Conservation (phyloP, 2,113 vertebrate species). For the Gobius niger region DNA sequence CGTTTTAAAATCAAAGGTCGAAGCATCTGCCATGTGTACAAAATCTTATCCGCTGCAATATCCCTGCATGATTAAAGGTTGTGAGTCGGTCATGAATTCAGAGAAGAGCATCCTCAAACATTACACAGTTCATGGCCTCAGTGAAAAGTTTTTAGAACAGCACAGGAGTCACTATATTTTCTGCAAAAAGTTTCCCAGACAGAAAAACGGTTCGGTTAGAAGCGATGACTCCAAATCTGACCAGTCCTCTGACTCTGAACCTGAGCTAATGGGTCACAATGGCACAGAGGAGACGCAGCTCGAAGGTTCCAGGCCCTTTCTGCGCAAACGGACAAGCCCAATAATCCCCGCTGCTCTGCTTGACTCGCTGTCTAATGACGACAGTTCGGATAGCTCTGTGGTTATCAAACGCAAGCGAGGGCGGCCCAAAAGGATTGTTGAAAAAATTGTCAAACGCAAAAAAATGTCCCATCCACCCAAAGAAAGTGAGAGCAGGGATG, state of each 20-base stretch:
- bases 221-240: conserved; percentile 76
- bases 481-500: conserved; percentile 30
- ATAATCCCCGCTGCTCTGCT: conserved; percentile 43
- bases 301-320: conserved; percentile 59
- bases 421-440: conserved; percentile 73
- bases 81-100: conserved; percentile 88
- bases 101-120: conserved; percentile 92
- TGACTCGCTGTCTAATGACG: conserved; percentile 52
- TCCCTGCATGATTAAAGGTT: conserved; percentile 96
- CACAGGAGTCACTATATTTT: conserved; percentile 90
- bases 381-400: conserved; percentile 54
- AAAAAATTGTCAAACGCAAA: conserved; percentile 53
- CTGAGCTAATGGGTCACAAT: conserved; percentile 45
- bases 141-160: conserved; percentile 88
- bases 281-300: conserved; percentile 69
- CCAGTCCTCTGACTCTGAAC: conserved; percentile 72
- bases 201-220: conserved; percentile 73
- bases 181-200: conserved; percentile 81
- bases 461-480: conserved; percentile 56
- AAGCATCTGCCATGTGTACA: conserved; percentile 88
- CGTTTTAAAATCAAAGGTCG: conserved; percentile 85
- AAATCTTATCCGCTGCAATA: conserved; percentile 87
- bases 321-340: conserved; percentile 54
- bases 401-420: conserved; percentile 83
- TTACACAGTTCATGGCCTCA: conserved; percentile 91